Base-by-base conservation (phyloP, 2,888 invertebrate species). In the Fabriciana adippe region DNA sequence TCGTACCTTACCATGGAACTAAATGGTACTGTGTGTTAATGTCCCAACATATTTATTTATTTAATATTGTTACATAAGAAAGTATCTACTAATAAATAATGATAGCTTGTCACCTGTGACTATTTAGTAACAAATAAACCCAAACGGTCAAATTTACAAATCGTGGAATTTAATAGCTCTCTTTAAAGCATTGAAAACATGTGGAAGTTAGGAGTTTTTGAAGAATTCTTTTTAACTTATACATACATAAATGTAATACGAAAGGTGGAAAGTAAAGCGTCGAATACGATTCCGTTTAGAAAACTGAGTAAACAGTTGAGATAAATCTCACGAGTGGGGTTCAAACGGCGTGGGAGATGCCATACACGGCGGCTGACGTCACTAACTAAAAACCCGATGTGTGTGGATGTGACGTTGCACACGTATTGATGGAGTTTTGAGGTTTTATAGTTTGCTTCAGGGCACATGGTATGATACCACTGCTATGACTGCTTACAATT, bases 281-380 rank as follows among this genome's bases (percentile, higher is more conserved):
- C 66, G 50, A 64, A 70, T 69, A 71, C 70, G 66, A 67, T 61
- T 69, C 70, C 72, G 73, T 75, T 75, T 75, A 74, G 76, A 75
- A 74, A 76, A 76, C 73, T 75, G 68, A 72, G 70, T 73, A 77
- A 77, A 75, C 75, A 77, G 74, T 66, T 72, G 69, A 74, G 73
- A 69, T 71, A 69, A 71, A 69, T 74, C 76, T 72, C 75, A 72
- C 72, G 69, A 66, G 55, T 57, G 21, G 57, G 53, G 61, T 57
- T 14, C 45, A 60, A 50, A 66, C 68, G 67, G 81, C 84, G 86
- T 85, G 84, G 87, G 87, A 79, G 77, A 74, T 59, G 21, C 82
- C 78, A 70, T 78, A 80, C 74, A 85, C 75, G 86, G 64, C 65
- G 67, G 83, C 48, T 85, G 84, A 83, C 87, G 87, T 86, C 85